These are phyloP conservation scores for Nibea coibor DNA, from an alignment of 2,113 vertebrate species.

Conservation along the genomic window DNA sequence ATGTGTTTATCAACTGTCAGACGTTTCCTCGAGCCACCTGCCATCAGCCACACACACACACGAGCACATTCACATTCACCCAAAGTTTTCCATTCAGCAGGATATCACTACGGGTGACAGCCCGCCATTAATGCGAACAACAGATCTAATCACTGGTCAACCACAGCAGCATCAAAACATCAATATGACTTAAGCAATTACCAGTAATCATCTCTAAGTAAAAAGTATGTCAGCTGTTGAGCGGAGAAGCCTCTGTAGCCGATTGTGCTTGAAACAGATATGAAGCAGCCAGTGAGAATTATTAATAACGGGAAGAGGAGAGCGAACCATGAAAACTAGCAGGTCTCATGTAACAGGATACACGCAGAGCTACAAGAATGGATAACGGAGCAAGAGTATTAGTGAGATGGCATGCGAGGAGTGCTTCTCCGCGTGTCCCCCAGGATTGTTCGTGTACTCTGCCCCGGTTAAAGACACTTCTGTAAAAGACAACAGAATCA, in stretches of 20 bases:
- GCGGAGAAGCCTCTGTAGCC: slow-evolving; percentile 9
- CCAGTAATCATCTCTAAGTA: slow-evolving; percentile 46
- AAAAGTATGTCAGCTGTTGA: slow-evolving; percentile 36
- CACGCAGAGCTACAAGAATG: slow-evolving; percentile 19
- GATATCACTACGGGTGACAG: slow-evolving; percentile 39
- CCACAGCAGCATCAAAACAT: slow-evolving; percentile 53
- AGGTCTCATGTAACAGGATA: slow-evolving; percentile 8
- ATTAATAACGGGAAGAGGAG: slow-evolving; percentile 6
- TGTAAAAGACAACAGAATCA: slow-evolving; percentile 81
- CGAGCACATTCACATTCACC: slow-evolving; percentile 22
- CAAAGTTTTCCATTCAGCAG: slow-evolving; percentile 38
- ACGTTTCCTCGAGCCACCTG: slow-evolving; percentile 26
- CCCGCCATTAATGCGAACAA: slow-evolving; percentile 49
- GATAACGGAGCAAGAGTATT: slow-evolving; percentile 26
- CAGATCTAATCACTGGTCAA: slow-evolving; percentile 67
- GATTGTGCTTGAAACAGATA: slow-evolving; percentile 5
- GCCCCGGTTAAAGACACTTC: slow-evolving; percentile 67
- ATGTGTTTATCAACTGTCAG: slow-evolving; percentile 60
- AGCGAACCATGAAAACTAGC: background rate
- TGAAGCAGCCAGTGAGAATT: slow-evolving; percentile 10
- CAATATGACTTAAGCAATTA: slow-evolving; percentile 70
- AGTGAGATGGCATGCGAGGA: slow-evolving; percentile 46
- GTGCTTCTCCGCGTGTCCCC: slow-evolving; percentile 63
- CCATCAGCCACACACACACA: background rate
- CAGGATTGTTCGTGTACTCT: slow-evolving; percentile 52